Evolutionary conservation across 2,888 invertebrate species (phyloP).

Genomic region (Imbricaverruca yamaguchii): DNA sequence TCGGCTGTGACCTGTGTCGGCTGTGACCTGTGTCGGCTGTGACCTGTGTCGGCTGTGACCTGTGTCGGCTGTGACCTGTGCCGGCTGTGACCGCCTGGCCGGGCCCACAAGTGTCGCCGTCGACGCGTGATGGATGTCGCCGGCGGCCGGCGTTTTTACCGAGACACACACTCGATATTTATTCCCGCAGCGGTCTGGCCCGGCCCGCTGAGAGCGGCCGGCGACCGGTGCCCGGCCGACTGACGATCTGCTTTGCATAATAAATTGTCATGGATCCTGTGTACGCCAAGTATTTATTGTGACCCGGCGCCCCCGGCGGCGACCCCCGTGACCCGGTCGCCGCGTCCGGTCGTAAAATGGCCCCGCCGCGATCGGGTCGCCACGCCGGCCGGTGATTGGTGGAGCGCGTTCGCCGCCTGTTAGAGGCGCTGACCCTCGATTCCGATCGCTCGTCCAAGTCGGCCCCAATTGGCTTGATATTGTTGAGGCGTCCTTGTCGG

Average conservation of each 20-base stretch:
- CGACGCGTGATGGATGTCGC: not conserved
- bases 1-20: too few relatives aligned
- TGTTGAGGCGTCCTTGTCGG: too few relatives aligned
- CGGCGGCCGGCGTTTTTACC: not conserved
- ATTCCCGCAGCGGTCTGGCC: not conserved
- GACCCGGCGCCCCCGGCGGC: not conserved
- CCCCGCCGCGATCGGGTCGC: too few relatives aligned
- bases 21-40: too few relatives aligned
- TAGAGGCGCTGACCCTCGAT: too few relatives aligned
- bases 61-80: too few relatives aligned
- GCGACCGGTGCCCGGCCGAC: not conserved
- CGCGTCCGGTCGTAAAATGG: too few relatives aligned
- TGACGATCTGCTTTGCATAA: slow-evolving; percentile 12
- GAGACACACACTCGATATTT: not conserved
- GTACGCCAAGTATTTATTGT: slow-evolving; percentile 14
- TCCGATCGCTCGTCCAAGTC: too few relatives aligned
- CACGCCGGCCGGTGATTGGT: too few relatives aligned
- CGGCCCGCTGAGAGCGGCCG: not conserved
- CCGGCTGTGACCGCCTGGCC: not conserved
- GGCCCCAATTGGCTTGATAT: too few relatives aligned
- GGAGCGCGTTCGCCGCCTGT: too few relatives aligned
- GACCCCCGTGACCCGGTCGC: not conserved
- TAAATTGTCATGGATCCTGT: slow-evolving; percentile 5
- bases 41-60: too few relatives aligned
- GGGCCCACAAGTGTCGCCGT: not conserved